phyloP scores from a whole-genome alignment of 2,113 vertebrate genomes.

The Poicephalus meyeri region DNA sequence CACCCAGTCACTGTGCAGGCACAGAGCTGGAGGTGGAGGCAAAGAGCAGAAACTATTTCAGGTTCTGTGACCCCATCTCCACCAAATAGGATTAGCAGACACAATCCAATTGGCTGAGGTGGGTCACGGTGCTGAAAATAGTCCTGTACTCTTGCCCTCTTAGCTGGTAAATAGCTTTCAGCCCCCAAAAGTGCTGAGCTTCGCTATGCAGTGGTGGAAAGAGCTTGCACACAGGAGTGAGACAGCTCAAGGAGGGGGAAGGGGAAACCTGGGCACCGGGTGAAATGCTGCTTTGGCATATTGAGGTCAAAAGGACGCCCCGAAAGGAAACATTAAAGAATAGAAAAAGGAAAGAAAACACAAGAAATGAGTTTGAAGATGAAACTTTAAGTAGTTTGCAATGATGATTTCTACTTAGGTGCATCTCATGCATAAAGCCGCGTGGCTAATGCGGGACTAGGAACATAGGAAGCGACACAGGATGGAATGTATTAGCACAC shows the following conservation, averaged over 20 bases:
- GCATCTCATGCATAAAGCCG: neutral
- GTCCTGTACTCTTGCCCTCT: slow-evolving; percentile 45
- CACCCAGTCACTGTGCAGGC: rapidly evolving
- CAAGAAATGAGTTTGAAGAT: neutral
- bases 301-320: neutral
- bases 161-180: slow-evolving; percentile 56
- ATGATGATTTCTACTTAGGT: neutral
- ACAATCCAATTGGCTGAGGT: slow-evolving; percentile 52
- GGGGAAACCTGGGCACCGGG: neutral
- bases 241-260: neutral
- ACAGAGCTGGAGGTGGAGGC: neutral
- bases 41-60: slow-evolving; percentile 52
- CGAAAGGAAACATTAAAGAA: neutral
- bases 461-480: neutral
- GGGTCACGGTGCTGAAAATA: slow-evolving; percentile 56
- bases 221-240: neutral
- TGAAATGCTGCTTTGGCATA: neutral
- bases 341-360: neutral
- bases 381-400: neutral
- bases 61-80: neutral
- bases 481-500: neutral
- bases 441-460: neutral
- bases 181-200: slow-evolving; percentile 40
- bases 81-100: slow-evolving; percentile 62
- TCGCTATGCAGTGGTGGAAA: neutral